Conservation (phyloP, 2,797 vertebrate genomes). For the Galagoides demidoff region DNA sequence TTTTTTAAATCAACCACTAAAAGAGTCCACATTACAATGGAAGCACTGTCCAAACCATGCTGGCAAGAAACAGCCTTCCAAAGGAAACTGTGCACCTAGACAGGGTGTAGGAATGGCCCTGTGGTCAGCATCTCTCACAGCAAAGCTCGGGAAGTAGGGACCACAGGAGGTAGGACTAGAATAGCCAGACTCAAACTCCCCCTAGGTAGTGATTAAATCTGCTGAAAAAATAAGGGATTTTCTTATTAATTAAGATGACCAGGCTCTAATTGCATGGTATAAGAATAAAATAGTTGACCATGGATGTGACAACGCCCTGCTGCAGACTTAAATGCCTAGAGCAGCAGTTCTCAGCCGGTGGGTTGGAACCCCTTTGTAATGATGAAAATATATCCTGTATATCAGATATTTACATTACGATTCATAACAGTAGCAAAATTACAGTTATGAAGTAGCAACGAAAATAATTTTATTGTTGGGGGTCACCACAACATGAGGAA, state of each 20-base stretch:
- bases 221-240: slow-evolving; percentile 32
- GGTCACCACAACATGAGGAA: too few species aligned
- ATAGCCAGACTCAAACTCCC: not conserved
- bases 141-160: not conserved
- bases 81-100: slow-evolving; percentile 29
- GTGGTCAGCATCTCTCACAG: not conserved
- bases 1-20: not conserved
- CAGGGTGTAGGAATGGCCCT: not conserved
- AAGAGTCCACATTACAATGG: not conserved
- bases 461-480: too few species aligned
- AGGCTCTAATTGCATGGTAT: not conserved
- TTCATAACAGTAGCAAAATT: too few species aligned
- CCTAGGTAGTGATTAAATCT: not conserved
- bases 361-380: too few species aligned
- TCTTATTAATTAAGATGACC: not conserved
- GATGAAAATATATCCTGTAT: too few species aligned
- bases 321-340: not conserved
- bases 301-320: not conserved
- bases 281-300: not conserved
- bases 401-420: too few species aligned
- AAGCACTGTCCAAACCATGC: not conserved
- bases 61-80: slow-evolving; percentile 27
- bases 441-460: too few species aligned
- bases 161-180: not conserved
- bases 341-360: too few species aligned